phyloP scores from a whole-genome alignment of 2,888 invertebrate species.

The Acanthopleura granulata region DNA sequence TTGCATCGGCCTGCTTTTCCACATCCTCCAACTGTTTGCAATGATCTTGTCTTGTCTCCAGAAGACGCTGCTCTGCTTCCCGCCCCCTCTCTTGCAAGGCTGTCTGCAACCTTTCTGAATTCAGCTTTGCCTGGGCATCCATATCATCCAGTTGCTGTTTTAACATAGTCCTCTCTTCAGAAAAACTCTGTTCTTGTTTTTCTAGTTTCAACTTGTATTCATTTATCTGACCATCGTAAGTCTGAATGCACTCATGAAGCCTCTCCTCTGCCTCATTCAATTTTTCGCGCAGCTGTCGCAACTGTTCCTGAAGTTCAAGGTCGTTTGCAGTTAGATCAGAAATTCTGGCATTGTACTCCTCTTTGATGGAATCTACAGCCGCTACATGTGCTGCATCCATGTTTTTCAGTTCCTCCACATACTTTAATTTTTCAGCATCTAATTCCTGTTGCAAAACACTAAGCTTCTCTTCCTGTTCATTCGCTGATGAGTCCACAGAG shows the following conservation, averaged over 20 bases:
- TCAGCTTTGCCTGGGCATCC: constrained; percentile 29
- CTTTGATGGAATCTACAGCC: constrained; percentile 28
- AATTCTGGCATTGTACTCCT: constrained; percentile 43
- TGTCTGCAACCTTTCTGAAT: constrained; percentile 41
- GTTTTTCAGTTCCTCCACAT: constrained; percentile 15
- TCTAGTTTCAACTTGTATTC: constrained; percentile 16
- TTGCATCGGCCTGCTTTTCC: constrained; percentile 44
- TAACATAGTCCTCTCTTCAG: constrained; percentile 40
- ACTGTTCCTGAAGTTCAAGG: constrained; percentile 51
- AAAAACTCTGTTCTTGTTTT: constrained; percentile 14
- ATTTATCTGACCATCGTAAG: constrained; percentile 50
- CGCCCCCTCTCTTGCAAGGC: constrained; percentile 42
- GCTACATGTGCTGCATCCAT: constrained; percentile 23
- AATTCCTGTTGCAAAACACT: constrained; percentile 16
- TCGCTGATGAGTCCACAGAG: constrained; percentile 1
- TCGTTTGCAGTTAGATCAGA: constrained; percentile 48
- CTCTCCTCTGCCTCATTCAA: constrained; percentile 52
- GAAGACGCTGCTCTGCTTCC: constrained; percentile 42
- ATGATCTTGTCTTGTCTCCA: constrained; percentile 32
- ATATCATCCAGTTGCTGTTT: constrained; percentile 40
- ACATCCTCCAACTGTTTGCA: constrained; percentile 34
- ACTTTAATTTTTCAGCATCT: neutral
- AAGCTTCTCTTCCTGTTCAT: constrained; percentile 26
- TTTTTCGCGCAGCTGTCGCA: constrained; percentile 52
- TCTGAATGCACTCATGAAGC: constrained; percentile 56